Conservation (phyloP, 2,888 invertebrate species). For the Andrena minutula region DNA sequence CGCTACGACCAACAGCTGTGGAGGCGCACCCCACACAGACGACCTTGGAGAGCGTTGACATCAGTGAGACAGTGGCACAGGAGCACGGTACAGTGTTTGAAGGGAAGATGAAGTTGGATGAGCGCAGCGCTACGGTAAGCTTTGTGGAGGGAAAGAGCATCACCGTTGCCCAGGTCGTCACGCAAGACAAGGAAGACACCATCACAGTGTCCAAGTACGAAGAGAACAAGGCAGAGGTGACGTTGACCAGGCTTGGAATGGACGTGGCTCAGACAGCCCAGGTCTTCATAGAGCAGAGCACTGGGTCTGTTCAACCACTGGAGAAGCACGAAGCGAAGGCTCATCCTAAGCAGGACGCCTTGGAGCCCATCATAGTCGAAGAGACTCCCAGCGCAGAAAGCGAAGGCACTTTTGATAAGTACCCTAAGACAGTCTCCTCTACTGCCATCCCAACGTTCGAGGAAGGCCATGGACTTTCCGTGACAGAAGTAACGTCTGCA, state of each 20-base stretch:
- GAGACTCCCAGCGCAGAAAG: constrained; percentile 77
- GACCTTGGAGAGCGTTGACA: constrained; percentile 84
- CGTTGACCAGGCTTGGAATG: constrained; percentile 73
- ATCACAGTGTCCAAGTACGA: constrained; percentile 69
- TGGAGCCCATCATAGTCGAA: constrained; percentile 77
- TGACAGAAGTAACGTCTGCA: constrained; percentile 86
- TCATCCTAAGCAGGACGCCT: constrained; percentile 75
- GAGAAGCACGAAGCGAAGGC: constrained; percentile 75
- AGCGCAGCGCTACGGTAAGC: constrained; percentile 76
- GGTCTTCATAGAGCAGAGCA: constrained; percentile 79
- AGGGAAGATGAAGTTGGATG: constrained; percentile 75
- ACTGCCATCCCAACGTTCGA: constrained; percentile 82
- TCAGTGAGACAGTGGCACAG: constrained; percentile 81
- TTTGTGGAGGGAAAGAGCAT: constrained; percentile 82
- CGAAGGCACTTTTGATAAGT: constrained; percentile 76
- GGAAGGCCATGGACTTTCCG: constrained; percentile 86
- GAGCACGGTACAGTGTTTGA: constrained; percentile 71
- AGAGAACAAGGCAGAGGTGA: constrained; percentile 71
- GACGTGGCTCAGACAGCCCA: constrained; percentile 82
- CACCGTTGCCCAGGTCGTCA: constrained; percentile 80
- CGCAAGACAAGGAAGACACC: constrained; percentile 81
- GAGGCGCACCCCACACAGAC: constrained; percentile 85
- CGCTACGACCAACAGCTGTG: constrained; percentile 80
- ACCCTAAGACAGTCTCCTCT: constrained; percentile 74
- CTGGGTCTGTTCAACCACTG: constrained; percentile 73